phyloP scores from a whole-genome alignment of 2,888 invertebrate species.

The Eupithecia dodoneata region DNA sequence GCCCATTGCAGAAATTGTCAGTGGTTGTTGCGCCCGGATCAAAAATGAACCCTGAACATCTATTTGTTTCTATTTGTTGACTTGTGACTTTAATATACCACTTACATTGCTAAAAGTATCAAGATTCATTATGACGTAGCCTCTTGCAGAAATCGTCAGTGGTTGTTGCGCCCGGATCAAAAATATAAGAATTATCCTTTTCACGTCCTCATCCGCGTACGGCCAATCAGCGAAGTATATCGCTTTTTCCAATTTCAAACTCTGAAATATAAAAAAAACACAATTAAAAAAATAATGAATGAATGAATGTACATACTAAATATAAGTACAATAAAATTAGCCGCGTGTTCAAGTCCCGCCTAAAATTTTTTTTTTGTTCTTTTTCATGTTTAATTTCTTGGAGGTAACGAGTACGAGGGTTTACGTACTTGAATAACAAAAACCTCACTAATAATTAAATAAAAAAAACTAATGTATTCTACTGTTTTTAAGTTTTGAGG shows the following conservation, averaged over 20 bases:
- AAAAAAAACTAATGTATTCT: too few relatives aligned
- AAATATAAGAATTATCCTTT: conserved; percentile 63
- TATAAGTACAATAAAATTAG: too few relatives aligned
- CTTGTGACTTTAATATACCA: not conserved
- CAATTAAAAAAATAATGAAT: too few relatives aligned
- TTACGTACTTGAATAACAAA: too few relatives aligned
- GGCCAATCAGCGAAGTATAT: conserved; percentile 71
- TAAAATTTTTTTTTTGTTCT: too few relatives aligned
- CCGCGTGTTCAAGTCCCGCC: too few relatives aligned
- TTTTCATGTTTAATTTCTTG: too few relatives aligned
- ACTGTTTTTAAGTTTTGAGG: not conserved
- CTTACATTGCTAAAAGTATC: conserved; percentile 70
- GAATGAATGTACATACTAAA: too few relatives aligned
- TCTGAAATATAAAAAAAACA: conserved; percentile 54
- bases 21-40: conserved; percentile 67
- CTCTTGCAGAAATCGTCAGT: conserved; percentile 67
- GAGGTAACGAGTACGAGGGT: too few relatives aligned
- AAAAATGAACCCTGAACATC: too few relatives aligned
- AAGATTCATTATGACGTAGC: conserved; percentile 69
- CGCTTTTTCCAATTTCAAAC: conserved; percentile 58
- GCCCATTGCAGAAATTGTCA: conserved; percentile 68
- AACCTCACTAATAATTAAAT: too few relatives aligned
- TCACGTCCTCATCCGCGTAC: conserved; percentile 60
- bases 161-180: conserved; percentile 69
- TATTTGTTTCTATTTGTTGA: too few relatives aligned